Percentiles rank a stretch among this genome's conserved stretches.
phyloP scores from a whole-genome alignment of 1,140 invertebrate species.

The Eriosoma lanigerum region DNA sequence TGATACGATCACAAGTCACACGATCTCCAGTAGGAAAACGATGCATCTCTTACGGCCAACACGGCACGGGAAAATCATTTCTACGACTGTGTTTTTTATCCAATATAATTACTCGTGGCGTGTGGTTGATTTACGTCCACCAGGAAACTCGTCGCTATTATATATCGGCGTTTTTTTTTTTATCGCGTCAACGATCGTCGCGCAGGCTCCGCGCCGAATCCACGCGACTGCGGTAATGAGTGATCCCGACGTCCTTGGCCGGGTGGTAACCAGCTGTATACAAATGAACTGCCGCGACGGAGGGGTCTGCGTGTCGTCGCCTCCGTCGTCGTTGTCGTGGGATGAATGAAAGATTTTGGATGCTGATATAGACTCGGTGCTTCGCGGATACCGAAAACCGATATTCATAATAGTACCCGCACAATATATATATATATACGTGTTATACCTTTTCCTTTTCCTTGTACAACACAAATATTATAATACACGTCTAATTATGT shows the following conservation, averaged over 20 bases:
- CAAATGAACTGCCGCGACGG: not conserved
- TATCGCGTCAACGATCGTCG: slow-evolving; percentile 11
- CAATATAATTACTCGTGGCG: no score
- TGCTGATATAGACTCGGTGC: not conserved
- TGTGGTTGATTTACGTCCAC: not conserved
- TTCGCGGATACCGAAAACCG: slow-evolving; percentile 21
- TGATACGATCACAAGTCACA: no score
- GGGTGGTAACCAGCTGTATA: not conserved
- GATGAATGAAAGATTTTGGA: slow-evolving; percentile 49
- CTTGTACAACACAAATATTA: not conserved
- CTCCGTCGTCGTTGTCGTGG: not conserved
- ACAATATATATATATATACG: not conserved
- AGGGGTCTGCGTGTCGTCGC: not conserved
- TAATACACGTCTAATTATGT: slow-evolving; percentile 36
- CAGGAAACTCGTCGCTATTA: not conserved
- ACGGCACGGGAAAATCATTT: no score
- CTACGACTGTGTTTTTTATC: no score
- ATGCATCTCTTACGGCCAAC: no score
- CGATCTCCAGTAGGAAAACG: no score
- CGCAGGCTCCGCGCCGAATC: not conserved
- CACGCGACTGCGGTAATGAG: slow-evolving; percentile 8
- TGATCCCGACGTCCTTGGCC: slow-evolving; percentile 34
- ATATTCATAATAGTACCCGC: not conserved
- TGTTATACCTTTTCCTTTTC: not conserved
- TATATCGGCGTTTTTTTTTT: not conserved